Evolutionary conservation across 2,888 invertebrate species (phyloP), one percentile per base, ranked within the genome.

Genomic region (Hydrotaea cyrtoneurina): DNA sequence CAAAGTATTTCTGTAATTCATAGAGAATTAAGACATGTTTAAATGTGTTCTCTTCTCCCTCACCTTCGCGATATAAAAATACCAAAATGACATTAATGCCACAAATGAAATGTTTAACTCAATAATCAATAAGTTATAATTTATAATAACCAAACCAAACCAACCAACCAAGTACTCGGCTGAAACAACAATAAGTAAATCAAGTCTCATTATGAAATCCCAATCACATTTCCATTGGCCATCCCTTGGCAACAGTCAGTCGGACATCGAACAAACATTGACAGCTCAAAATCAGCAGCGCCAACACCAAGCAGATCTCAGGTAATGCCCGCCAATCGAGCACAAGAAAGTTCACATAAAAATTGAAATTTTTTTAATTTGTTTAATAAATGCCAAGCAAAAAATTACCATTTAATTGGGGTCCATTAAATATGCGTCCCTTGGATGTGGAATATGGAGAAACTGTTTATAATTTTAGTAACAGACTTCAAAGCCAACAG

Each of bases 361-460:
- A 74, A 66, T 15, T 17, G 3, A 50, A 62, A n/a, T n/a, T n/a
- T 73, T 50, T 39, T 19, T 46, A 23, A 23, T 73, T 64, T 17
- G 31, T 46, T 21, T 0, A 2, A 71, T 23, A 19, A 39, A 57
- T 53, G 31, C 69, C n/a, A n/a, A n/a, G 10, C 39, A 2, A 76
- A 71, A 71, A 80, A 71, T 80, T 76, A 64, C 39, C 43, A 69
- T 69, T 80, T 50, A 69, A 71, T 80, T 50, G 53, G 36, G 31
- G 53, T 36, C 43, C 21, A 8, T 21, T 55, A 17, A 55, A 19
- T 73, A 31, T 7, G 2, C 7, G 31, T 31, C 31, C 31, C 19
- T 39, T 69, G 17, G 57, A 19, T 46, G 31, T 59, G 26, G 21
- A 19, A 21, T 21, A 55, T 17, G 19, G 21, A 55, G n/a, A n/a